Conservation (phyloP, 2,113 vertebrate genomes). For the Colaptes auratus region DNA sequence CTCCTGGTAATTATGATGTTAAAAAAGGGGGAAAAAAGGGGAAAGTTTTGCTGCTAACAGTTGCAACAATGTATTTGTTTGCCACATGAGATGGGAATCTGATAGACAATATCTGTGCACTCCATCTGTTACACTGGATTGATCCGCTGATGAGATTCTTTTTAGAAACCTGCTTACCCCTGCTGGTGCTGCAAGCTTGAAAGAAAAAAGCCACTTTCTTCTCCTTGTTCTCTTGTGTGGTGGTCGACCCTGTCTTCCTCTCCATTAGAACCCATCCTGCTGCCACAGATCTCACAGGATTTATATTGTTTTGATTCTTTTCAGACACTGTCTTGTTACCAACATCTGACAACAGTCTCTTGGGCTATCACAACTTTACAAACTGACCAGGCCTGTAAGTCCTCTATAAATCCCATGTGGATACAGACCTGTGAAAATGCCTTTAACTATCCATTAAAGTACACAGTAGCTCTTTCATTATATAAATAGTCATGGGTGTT, state of each 20-base stretch:
- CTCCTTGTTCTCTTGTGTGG: conserved; percentile 62
- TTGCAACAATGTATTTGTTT: conserved; percentile 71
- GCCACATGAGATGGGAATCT: conserved; percentile 66
- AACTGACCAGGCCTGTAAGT: conserved; percentile 62
- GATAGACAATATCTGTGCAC: conserved; percentile 72
- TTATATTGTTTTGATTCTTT: conserved; percentile 71
- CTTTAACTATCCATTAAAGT: conserved; percentile 54
- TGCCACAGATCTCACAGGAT: conserved; percentile 65
- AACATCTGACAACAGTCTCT: conserved; percentile 68
- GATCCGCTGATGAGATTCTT: conserved; percentile 65
- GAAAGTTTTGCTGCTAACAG: conserved; percentile 71
- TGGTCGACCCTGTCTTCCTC: conserved; percentile 69
- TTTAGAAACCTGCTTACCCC: conserved; percentile 72
- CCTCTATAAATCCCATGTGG: conserved; percentile 63
- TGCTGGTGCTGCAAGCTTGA: conserved; percentile 53
- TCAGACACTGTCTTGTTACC: conserved; percentile 71
- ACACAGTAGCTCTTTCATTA: conserved; percentile 62
- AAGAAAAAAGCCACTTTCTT: conserved; percentile 63
- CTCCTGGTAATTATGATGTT: conserved; percentile 70
- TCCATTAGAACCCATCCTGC: conserved; percentile 67
- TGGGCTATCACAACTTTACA: conserved; percentile 49
- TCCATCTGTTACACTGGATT: conserved; percentile 71
- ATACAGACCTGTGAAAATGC: conserved; percentile 59
- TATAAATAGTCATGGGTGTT: conserved; percentile 70
- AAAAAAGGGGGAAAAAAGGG: conserved; percentile 56